phyloP scores from a whole-genome alignment of 2,888 invertebrate species.

The Drosophila infuscata region DNA sequence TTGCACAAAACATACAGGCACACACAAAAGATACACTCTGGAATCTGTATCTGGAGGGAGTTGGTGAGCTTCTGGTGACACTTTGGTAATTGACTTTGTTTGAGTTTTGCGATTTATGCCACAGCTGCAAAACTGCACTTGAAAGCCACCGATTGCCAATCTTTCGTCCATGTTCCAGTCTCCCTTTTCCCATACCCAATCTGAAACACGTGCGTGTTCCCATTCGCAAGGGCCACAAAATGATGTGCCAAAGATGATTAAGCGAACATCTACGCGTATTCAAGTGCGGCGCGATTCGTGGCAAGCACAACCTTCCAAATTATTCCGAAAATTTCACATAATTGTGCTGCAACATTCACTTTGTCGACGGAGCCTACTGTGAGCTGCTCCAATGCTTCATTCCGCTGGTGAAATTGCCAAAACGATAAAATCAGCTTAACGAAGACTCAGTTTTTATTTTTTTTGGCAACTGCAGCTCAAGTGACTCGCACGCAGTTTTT shows the following conservation, averaged over 20 bases:
- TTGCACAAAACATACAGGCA: conserved; percentile 61
- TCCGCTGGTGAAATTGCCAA: conserved; percentile 61
- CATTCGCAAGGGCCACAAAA: conserved; percentile 39
- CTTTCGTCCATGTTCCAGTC: not conserved
- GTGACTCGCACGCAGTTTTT: conserved; percentile 36
- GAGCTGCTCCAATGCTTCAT: conserved; percentile 16
- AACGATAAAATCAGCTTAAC: conserved; percentile 74
- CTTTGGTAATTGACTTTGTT: conserved; percentile 68
- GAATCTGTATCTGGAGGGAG: conserved; percentile 40
- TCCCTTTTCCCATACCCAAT: not conserved
- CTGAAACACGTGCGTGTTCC: conserved; percentile 7
- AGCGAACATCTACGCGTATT: conserved; percentile 36
- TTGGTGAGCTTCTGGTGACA: conserved; percentile 43
- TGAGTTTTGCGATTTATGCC: conserved; percentile 48
- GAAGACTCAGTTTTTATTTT: conserved; percentile 39
- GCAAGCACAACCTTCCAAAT: conserved; percentile 62
- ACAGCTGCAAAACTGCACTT: conserved; percentile 27
- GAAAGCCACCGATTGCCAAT: conserved; percentile 28
- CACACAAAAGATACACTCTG: conserved; percentile 1
- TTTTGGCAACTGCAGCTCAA: conserved; percentile 38
- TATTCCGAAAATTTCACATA: conserved; percentile 52
- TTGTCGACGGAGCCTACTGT: conserved; percentile 34
- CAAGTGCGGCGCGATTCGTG: conserved; percentile 51
- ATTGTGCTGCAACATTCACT: conserved; percentile 60
- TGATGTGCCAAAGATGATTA: conserved; percentile 69